Base-by-base conservation (phyloP, 2,888 invertebrate species). In the Tipula confusa region DNA sequence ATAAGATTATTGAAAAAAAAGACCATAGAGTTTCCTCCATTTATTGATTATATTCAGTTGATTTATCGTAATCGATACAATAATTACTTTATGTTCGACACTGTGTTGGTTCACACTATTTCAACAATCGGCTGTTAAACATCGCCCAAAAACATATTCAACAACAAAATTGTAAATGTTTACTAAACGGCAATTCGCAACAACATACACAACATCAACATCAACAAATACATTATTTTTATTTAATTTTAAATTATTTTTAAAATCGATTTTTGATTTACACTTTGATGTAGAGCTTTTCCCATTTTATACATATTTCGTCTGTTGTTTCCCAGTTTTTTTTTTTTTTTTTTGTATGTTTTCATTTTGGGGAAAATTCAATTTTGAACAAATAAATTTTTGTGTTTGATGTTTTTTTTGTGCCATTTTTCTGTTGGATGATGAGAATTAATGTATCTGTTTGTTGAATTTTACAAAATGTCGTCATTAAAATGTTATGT, bases 391-490 rank as follows among this genome's bases (percentile, higher is more conserved):
- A 64, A 64, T 64, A 64, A 24, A 64, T 64, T 64, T 24, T 64
- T 64, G 64, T 24, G 64, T 64, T 64, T 64, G 64, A 64, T 64
- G 64, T 64, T 64, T 43, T 43, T 43, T 64, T 64, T 64, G 6
- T 64, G 64, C 64, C 64, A 24, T 18, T 9, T 64, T 64, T 64
- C 64, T 24, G 64, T 64, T 64, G 64, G 64, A 64, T 64, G 64
- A 64, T 64, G 64, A 64, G 64, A 64, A 64, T 64, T 64, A 64
- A 64, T 64, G 64, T 64, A 64, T 64, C 64, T 64, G 64, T 64
- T 64, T 24, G 64, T 64, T 64, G 64, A 64, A 64, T 64, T 64
- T 64, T 64, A 64, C 24, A 64, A 64, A 64, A 64, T 64, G 64
- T 64, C 64, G 64, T 24, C 64, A 64, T 64, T 64, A 64, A 64